phyloP scores from a whole-genome alignment of 2,797 vertebrate species.

The Alcedo atthis region DNA sequence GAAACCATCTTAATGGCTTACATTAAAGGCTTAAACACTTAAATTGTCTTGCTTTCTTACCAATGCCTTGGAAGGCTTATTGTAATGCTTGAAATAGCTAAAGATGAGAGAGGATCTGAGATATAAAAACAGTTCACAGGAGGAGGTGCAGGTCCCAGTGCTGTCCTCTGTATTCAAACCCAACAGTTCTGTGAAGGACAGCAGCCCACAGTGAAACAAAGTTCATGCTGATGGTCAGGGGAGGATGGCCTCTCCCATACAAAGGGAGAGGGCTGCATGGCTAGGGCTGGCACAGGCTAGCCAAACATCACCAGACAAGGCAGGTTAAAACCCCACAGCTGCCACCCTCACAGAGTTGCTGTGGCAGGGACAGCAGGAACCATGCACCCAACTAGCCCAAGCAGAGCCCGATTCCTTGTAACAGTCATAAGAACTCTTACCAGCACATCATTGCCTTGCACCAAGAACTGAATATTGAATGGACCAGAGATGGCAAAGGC shows the following conservation, averaged over 20 bases:
- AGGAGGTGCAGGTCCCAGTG: neutral
- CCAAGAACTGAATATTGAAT: conserved; percentile 95
- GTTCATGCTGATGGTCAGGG: neutral
- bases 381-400: neutral
- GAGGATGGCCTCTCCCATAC: neutral
- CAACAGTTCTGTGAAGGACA: neutral
- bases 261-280: neutral
- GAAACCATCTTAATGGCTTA: neutral
- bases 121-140: neutral
- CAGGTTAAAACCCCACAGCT: neutral
- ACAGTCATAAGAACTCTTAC: conserved; percentile 79
- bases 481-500: conserved; percentile 95
- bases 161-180: neutral
- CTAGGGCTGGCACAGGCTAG: neutral
- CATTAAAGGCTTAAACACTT: neutral
- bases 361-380: neutral
- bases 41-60: neutral
- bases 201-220: neutral
- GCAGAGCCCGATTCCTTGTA: neutral
- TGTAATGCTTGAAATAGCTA: neutral
- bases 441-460: conserved; percentile 94
- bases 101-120: neutral
- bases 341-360: neutral
- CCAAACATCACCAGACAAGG: neutral
- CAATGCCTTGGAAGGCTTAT: neutral